Evolutionary conservation across 2,888 invertebrate genomes (phyloP).

Genomic region (Lycocerus yunnanus): DNA sequence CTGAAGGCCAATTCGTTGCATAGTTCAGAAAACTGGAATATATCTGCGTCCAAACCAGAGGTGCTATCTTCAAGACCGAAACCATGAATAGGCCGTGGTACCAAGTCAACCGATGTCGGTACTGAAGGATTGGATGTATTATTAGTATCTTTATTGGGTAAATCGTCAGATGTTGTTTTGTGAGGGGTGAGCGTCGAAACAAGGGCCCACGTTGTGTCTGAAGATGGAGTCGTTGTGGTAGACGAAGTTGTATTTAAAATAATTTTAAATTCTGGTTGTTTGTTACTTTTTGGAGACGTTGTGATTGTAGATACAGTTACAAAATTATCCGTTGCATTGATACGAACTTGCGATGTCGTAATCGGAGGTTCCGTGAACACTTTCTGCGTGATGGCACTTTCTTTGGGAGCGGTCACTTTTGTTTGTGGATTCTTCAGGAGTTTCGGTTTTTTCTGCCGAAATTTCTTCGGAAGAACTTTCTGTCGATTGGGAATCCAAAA

Average conservation of each 20-base stretch:
- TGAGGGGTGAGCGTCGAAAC: conserved; percentile 63
- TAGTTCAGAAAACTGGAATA: conserved; percentile 76
- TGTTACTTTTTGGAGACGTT: not conserved
- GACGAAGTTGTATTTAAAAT: conserved; percentile 24
- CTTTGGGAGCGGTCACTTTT: not conserved
- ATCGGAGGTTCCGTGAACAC: not conserved
- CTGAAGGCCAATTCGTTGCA: conserved; percentile 86
- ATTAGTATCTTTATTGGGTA: conserved; percentile 9
- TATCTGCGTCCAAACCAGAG: conserved; percentile 71
- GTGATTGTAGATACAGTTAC: not conserved
- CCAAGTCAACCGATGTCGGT: conserved; percentile 57
- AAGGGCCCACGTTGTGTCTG: conserved; percentile 59
- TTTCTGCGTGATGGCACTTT: not conserved
- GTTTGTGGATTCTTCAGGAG: not conserved
- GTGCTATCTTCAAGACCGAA: conserved; percentile 80
- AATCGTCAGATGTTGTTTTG: conserved; percentile 29
- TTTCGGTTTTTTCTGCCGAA: not conserved
- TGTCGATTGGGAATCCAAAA: not conserved
- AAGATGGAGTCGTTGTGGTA: conserved; percentile 19
- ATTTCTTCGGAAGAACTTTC: not conserved
- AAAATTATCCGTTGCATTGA: not conserved
- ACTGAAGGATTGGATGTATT: conserved; percentile 40
- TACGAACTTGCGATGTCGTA: not conserved
- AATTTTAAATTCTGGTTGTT: conserved; percentile 24
- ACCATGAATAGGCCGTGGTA: conserved; percentile 61